A percentile compares a stretch with the other conserved stretches of the same genome.
phyloP scores from a whole-genome alignment of 2,113 vertebrate genomes.

The Cynoglossus semilaevis region DNA sequence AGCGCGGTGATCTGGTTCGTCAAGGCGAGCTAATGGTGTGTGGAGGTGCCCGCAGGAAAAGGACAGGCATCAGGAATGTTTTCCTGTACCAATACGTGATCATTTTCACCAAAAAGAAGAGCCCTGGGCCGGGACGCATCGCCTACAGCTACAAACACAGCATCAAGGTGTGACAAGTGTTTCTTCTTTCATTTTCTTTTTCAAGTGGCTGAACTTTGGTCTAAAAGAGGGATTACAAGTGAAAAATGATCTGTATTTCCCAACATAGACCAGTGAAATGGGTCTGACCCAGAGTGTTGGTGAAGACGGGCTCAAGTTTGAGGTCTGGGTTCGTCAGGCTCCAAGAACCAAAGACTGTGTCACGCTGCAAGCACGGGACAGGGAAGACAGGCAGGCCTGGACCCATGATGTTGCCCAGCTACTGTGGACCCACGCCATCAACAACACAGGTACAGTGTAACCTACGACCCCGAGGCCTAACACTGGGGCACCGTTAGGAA shows the following conservation, averaged over 20 bases:
- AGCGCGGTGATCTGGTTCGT: constrained; percentile 85
- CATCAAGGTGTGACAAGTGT: constrained; percentile 71
- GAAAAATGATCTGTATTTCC: neutral
- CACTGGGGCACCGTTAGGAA: neutral
- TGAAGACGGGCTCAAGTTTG: constrained; percentile 83
- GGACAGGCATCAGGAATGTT: constrained; percentile 75
- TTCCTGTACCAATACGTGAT: constrained; percentile 88
- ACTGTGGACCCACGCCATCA: constrained; percentile 88
- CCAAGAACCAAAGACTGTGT: constrained; percentile 80
- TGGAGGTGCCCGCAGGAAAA: constrained; percentile 80
- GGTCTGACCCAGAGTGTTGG: constrained; percentile 89
- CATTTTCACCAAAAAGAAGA: constrained; percentile 87
- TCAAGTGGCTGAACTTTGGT: too few species aligned
- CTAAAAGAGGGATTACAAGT: neutral
- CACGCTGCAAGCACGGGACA: constrained; percentile 79
- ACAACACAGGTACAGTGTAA: constrained; percentile 80
- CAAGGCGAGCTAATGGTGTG: constrained; percentile 83
- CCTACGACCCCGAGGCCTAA: constrained; percentile 10
- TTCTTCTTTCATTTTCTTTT: too few species aligned
- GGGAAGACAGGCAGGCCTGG: constrained; percentile 78
- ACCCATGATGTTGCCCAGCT: constrained; percentile 85
- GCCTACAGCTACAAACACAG: constrained; percentile 81
- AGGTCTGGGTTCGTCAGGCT: constrained; percentile 85
- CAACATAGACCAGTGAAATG: constrained; percentile 83
- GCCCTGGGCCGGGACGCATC: constrained; percentile 69